Conservation (phyloP, 2,888 invertebrate species). For the Dasypolia templi region DNA sequence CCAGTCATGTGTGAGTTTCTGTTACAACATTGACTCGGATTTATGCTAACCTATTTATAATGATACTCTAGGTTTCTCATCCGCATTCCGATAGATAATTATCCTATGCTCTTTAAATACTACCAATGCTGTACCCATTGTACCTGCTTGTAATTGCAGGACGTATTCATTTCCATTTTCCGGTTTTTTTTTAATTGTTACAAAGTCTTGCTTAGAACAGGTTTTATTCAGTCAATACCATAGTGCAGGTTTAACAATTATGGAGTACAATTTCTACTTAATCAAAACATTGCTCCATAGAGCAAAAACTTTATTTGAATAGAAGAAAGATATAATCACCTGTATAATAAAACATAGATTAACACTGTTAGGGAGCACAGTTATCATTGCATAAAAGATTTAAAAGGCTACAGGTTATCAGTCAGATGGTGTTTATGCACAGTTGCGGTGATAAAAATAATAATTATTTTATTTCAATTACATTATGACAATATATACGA, state of each 20-base stretch:
- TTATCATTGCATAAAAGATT: constrained; percentile 15
- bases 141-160: constrained; percentile 18
- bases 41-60: constrained; percentile 9
- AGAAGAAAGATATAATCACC: too few species aligned
- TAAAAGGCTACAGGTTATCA: constrained; percentile 49
- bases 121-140: neutral
- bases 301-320: too few species aligned
- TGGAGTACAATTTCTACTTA: neutral
- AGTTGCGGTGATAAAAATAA: constrained; percentile 11
- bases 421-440: neutral
- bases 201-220: neutral
- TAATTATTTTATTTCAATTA: neutral
- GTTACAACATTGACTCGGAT: constrained; percentile 12
- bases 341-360: neutral
- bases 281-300: too few species aligned
- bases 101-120: neutral
- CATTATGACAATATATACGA: neutral
- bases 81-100: neutral
- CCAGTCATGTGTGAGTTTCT: constrained; percentile 18
- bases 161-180: constrained; percentile 23
- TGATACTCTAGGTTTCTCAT: neutral
- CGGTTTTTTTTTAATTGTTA: constrained; percentile 18
- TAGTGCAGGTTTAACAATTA: neutral
- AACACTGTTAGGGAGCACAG: neutral
- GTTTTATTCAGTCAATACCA: constrained; percentile 11